Base-by-base conservation (phyloP, 2,888 invertebrate species). In the Oscheius sp. region DNA sequence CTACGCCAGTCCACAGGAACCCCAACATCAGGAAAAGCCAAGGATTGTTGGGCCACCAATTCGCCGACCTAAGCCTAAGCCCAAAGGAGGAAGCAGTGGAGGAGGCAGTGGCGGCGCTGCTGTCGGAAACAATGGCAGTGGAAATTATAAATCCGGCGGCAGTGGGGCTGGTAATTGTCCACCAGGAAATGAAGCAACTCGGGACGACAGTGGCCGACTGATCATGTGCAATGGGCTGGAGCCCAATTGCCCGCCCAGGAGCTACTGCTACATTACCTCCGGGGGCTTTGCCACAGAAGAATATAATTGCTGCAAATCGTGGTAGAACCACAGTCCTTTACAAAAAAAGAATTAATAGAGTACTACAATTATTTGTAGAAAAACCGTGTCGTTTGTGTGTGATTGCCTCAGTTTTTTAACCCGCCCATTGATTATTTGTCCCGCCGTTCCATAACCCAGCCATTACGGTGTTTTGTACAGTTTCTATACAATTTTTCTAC, bases 251-350 rank as follows among this genome's bases (percentile, higher is more conserved):
- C 87, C 87, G 18, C 86, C 88, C 2, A 73, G 86, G 27, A 83
- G 85, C 21, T 88, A 88, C 70, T 88, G 88, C 71, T 88, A 87
- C 69, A 88, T 87, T 41, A 87, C 88, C 21, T 75, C 78, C 12
- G 88, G 87, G 25, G 84, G 84, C 55, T 84, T 86, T 58, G 87
- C 87, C 41, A 81, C 81, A 18, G 87, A 82, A 61, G 84, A 85
- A 41, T 87, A 88, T 76, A 88, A 88, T 74, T 87, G 87, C 74
- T 87, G 87, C 77, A 86, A 83, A 72, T 83, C 84, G 61, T 84
- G 81, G 82, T 84, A 79, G 61, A n/a, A 12, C 49, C 46, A 21
- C 49, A 5, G 49, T 7, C 49, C 49, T 18, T 13, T 12, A 13
- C 45, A 9, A 13, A 13, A 13, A 45, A 12, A 9, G 13, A 45